Conservation (phyloP, 2,888 invertebrate species). For the Eilema caniola region DNA sequence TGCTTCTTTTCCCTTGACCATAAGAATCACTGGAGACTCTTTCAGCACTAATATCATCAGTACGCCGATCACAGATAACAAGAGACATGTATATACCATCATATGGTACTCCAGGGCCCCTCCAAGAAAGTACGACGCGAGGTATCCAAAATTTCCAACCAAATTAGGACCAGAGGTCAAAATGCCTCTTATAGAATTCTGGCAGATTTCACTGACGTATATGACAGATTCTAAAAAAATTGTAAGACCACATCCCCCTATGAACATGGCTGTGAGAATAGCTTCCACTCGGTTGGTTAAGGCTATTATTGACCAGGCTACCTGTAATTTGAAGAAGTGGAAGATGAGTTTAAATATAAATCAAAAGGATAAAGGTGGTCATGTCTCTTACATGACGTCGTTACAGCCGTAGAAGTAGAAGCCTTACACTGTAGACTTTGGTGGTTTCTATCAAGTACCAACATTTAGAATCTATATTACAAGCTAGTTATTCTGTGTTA, state of each 20-base stretch:
- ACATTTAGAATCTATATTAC: too few species aligned
- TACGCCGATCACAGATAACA: slow-evolving; percentile 53
- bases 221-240: slow-evolving; percentile 64
- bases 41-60: slow-evolving; percentile 55
- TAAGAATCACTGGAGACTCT: slow-evolving; percentile 69
- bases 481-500: too few species aligned
- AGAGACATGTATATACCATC: slow-evolving; percentile 66
- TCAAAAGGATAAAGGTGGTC: too few species aligned
- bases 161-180: slow-evolving; percentile 67
- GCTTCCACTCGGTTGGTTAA: slow-evolving; percentile 62
- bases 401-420: too few species aligned
- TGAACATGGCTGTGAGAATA: slow-evolving; percentile 61
- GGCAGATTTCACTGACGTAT: slow-evolving; percentile 70
- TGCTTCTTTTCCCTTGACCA: slow-evolving; percentile 67
- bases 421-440: too few species aligned
- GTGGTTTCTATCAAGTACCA: too few species aligned
- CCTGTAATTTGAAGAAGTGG: slow-evolving; percentile 51
- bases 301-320: slow-evolving; percentile 66
- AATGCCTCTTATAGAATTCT: slow-evolving; percentile 71
- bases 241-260: slow-evolving; percentile 66
- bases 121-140: slow-evolving; percentile 71
- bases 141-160: slow-evolving; percentile 59
- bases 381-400: too few species aligned
- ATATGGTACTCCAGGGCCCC: slow-evolving; percentile 63
- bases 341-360: too few species aligned